Conservation (phyloP, 2,113 vertebrate species). For the Pristiophorus japonicus region DNA sequence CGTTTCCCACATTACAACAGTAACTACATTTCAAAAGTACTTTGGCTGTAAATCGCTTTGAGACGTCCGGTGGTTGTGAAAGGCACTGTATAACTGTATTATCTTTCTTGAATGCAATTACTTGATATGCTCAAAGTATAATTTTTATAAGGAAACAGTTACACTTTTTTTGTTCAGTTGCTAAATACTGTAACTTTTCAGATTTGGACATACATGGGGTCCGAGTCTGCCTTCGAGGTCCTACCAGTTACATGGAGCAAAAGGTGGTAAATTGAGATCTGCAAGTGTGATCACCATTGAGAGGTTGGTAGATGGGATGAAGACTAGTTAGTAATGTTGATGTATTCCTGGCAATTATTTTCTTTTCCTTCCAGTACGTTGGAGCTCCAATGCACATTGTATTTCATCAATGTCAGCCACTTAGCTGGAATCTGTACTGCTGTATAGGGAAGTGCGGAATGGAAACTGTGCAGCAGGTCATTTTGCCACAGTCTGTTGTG, state of each 20-base stretch:
- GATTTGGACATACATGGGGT: neutral
- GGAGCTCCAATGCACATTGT: too few relatives aligned
- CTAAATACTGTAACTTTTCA: neutral
- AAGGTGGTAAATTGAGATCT: neutral
- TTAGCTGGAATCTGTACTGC: neutral
- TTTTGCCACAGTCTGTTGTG: neutral
- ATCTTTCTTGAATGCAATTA: neutral
- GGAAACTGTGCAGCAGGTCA: neutral
- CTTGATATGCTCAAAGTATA: neutral
- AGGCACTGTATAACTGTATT: too few relatives aligned
- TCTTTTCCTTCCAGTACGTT: too few relatives aligned
- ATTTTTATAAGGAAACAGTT: neutral
- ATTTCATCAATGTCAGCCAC: neutral
- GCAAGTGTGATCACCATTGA: neutral
- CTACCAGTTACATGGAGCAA: neutral
- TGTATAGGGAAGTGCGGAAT: neutral
- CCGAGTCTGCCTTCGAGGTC: neutral
- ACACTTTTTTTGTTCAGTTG: neutral
- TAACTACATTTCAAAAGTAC: too few relatives aligned
- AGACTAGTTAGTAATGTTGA: neutral
- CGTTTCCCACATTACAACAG: too few relatives aligned
- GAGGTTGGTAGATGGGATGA: neutral
- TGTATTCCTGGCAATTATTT: neutral
- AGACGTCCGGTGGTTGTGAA: too few relatives aligned
- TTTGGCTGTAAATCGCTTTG: too few relatives aligned